A percentile compares a stretch with the other conserved stretches of the same genome.
Conservation (phyloP, 2,797 vertebrate genomes). For the Myotis vivesi region DNA sequence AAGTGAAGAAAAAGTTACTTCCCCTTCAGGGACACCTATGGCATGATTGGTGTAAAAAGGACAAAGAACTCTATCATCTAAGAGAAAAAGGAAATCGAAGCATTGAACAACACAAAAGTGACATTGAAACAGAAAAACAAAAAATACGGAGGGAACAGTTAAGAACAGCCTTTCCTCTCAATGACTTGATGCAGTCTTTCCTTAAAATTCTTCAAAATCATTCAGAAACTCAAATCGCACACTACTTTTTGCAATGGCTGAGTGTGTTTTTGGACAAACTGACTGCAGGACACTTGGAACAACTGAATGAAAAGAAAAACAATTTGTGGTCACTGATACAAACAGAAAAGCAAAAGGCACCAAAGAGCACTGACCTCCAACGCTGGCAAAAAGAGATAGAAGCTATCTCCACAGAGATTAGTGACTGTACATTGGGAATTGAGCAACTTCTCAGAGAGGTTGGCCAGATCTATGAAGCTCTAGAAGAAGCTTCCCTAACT, state of each 20-base stretch:
- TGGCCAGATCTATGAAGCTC: conserved; percentile 86
- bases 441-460: conserved; percentile 85
- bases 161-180: conserved; percentile 54
- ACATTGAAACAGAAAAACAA: conserved; percentile 68
- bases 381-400: conserved; percentile 69
- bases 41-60: conserved; percentile 84
- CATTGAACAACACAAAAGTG: conserved; percentile 82
- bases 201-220: conserved; percentile 68
- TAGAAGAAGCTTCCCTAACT: conserved; percentile 50
- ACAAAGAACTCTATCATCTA: conserved; percentile 84
- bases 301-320: conserved; percentile 70
- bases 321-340: conserved; percentile 75
- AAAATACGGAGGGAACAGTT: conserved; percentile 71
- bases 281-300: conserved; percentile 59
- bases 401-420: conserved; percentile 72
- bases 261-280: conserved; percentile 78
- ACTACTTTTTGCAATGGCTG: conserved; percentile 86
- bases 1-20: conserved; percentile 83
- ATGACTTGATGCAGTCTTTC: conserved; percentile 76
- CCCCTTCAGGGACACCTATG: conserved; percentile 86
- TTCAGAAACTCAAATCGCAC: conserved; percentile 61
- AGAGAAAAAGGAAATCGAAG: conserved; percentile 79
- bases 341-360: conserved; percentile 71
- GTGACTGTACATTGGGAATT: conserved; percentile 77
- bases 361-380: neutral